Evolutionary conservation across 2,888 invertebrate species (phyloP).

Genomic region (Apamea epomidion): DNA sequence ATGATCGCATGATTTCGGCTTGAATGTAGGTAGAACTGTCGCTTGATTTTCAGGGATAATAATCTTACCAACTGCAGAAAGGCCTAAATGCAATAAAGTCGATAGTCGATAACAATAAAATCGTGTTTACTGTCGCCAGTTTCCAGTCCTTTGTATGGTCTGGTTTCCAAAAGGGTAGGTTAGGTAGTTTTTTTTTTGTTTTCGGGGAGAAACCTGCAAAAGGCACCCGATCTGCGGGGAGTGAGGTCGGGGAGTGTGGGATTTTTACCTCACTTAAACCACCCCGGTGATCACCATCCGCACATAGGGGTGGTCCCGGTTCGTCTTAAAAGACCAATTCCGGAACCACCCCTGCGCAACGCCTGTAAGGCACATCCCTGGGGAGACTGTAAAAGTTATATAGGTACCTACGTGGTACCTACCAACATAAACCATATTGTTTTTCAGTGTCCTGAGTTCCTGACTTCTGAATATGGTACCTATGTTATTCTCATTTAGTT

Average conservation of each 20-base stretch:
- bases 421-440: neutral
- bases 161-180: neutral
- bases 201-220: too few species aligned
- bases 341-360: too few species aligned
- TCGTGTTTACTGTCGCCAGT: neutral
- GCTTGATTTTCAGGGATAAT: neutral
- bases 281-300: too few species aligned
- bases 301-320: too few species aligned
- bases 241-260: too few species aligned
- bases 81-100: neutral
- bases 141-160: neutral
- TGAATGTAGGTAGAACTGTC: neutral
- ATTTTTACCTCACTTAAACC: too few species aligned
- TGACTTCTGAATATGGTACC: neutral
- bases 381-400: too few species aligned
- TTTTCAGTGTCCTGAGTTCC: neutral
- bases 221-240: too few species aligned
- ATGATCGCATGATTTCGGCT: neutral
- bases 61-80: neutral
- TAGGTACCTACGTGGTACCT: neutral
- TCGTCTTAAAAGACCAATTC: too few species aligned
- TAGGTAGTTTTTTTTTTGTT: too few species aligned
- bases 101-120: neutral
- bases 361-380: too few species aligned
- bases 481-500: neutral